phyloP scores from a whole-genome alignment of 2,113 vertebrate genomes.

The Heterochromis multidens region DNA sequence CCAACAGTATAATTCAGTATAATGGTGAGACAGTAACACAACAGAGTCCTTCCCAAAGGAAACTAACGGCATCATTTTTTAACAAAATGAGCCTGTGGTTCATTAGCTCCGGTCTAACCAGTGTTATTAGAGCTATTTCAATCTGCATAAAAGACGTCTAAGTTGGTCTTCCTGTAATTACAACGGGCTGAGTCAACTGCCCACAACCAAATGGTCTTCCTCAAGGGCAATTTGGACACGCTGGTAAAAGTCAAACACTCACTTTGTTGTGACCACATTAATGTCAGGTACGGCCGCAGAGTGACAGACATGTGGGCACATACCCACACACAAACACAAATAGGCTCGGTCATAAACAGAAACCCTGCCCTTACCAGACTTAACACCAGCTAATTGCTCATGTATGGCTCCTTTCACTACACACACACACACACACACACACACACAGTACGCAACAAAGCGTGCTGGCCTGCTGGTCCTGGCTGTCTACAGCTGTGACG shows the following conservation, averaged over 20 bases:
- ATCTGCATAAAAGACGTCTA: conserved; percentile 16
- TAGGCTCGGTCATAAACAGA: conserved; percentile 43
- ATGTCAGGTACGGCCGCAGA: conserved; percentile 23
- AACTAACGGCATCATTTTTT: not conserved
- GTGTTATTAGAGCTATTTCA: conserved; percentile 25
- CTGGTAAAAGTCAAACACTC: conserved; percentile 44
- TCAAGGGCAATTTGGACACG: conserved; percentile 38
- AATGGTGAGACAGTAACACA: conserved; percentile 22
- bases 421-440: not conserved
- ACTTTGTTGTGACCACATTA: conserved; percentile 52
- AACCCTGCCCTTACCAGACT: conserved; percentile 36
- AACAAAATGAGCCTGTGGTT: not conserved
- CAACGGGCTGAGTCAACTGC: conserved; percentile 26
- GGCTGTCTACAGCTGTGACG: conserved; percentile 67
- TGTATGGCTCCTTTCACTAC: conserved; percentile 65
- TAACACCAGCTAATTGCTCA: conserved; percentile 65
- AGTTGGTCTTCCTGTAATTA: conserved; percentile 41
- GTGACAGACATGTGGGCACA: conserved; percentile 29
- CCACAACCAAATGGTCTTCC: conserved; percentile 49
- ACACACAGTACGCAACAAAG: conserved; percentile 21
- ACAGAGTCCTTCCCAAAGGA: conserved; percentile 26
- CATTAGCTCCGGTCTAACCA: conserved; percentile 30
- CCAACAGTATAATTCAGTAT: conserved; percentile 8
- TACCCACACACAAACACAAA: not conserved
- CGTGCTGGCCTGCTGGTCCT: conserved; percentile 24